Evolutionary conservation across 2,888 invertebrate genomes (phyloP).

Genomic region (Erebia aethiops): DNA sequence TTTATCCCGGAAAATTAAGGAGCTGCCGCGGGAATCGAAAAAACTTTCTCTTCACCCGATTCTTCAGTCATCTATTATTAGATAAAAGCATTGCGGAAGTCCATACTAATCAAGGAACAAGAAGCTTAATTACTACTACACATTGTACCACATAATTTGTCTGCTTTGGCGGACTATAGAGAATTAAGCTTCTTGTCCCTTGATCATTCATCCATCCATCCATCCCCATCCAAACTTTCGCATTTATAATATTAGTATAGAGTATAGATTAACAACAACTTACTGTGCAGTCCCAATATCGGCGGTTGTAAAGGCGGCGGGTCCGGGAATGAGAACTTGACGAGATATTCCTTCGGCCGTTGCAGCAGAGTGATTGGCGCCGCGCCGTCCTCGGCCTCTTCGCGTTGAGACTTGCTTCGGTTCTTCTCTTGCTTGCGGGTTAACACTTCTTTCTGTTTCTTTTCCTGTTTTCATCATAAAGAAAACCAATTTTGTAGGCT

Average conservation of each 20-base stretch:
- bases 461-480: constrained; percentile 82
- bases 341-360: constrained; percentile 96
- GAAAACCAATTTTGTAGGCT: neutral
- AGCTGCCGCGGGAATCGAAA: too few species aligned
- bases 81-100: too few species aligned
- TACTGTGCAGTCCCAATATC: constrained; percentile 94
- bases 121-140: too few species aligned
- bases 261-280: neutral
- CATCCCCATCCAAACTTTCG: neutral
- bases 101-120: too few species aligned
- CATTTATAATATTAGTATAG: neutral
- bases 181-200: too few species aligned
- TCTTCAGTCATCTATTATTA: too few species aligned
- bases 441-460: constrained; percentile 95
- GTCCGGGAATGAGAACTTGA: constrained; percentile 98
- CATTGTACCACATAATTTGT: too few species aligned
- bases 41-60: too few species aligned
- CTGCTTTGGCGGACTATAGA: too few species aligned
- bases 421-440: constrained; percentile 97
- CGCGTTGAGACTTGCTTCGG: constrained; percentile 89
- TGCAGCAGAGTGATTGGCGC: constrained; percentile 88
- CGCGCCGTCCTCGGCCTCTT: constrained; percentile 87
- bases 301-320: constrained; percentile 98
- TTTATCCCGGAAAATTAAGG: too few species aligned
- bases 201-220: too few species aligned